Evolutionary conservation across 2,113 vertebrate species (phyloP).

Genomic region (Gallinago jamesoni): DNA sequence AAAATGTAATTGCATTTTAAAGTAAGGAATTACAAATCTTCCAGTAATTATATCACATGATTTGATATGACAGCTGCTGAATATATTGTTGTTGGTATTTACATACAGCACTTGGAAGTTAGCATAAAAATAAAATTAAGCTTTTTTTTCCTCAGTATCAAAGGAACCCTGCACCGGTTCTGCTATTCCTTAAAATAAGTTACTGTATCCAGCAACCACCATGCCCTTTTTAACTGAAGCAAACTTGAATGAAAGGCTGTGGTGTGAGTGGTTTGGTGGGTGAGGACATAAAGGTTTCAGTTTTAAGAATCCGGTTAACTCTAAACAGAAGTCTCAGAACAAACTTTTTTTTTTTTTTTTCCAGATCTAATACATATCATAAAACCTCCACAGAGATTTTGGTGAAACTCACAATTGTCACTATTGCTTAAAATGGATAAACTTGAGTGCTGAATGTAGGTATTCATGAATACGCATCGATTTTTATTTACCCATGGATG

Average conservation of each 20-base stretch:
- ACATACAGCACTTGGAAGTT: neutral
- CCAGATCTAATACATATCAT: neutral
- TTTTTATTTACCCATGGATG: neutral
- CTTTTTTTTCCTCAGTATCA: neutral
- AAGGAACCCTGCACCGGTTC: neutral
- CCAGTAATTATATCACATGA: neutral
- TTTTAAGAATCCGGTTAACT: constrained; percentile 2
- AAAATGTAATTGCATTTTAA: neutral
- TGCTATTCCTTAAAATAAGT: neutral
- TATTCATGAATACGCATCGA: neutral
- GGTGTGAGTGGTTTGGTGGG: neutral
- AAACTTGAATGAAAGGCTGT: neutral
- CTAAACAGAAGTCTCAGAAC: neutral
- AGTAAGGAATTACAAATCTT: neutral
- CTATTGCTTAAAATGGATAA: neutral
- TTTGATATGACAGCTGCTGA: neutral
- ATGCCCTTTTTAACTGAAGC: neutral
- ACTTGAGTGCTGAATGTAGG: neutral
- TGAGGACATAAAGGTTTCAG: neutral
- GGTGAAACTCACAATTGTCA: neutral
- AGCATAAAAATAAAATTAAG: neutral
- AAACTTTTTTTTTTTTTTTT: neutral
- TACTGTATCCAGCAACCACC: neutral
- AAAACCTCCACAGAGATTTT: neutral
- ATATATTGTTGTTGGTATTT: neutral